A percentile compares a stretch with the other conserved stretches of the same genome.
These are phyloP conservation scores for Macquaria ambigua DNA, from an alignment of 2,113 vertebrate species.

Conservation along the genomic window DNA sequence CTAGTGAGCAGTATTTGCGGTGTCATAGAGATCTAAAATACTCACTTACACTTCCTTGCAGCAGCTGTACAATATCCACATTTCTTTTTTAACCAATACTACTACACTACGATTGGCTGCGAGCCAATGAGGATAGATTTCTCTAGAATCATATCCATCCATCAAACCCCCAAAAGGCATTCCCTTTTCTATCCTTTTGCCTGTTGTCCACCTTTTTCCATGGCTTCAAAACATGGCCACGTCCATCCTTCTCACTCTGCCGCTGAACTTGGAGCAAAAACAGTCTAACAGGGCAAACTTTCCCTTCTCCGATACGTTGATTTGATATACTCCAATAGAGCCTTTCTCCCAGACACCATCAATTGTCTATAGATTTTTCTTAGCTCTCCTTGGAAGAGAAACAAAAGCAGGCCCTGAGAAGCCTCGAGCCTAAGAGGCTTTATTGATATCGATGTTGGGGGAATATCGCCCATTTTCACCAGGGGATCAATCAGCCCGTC, in stretches of 20 bases:
- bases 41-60: background rate
- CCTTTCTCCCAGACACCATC: slow-evolving; percentile 87
- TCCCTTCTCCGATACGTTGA: slow-evolving; percentile 83
- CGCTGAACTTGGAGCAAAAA: slow-evolving; percentile 87
- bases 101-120: background rate
- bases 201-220: slow-evolving; percentile 41
- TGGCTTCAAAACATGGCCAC: slow-evolving; percentile 54
- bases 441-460: slow-evolving; percentile 88
- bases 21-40: background rate
- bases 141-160: slow-evolving; percentile 14
- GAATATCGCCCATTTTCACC: slow-evolving; percentile 87
- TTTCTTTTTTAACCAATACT: slow-evolving; percentile 17
- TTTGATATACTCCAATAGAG: slow-evolving; percentile 88
- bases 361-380: slow-evolving; percentile 89
- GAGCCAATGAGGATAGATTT: slow-evolving; percentile 32
- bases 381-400: slow-evolving; percentile 85
- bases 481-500: slow-evolving; percentile 85
- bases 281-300: slow-evolving; percentile 84
- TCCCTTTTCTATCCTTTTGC: slow-evolving; percentile 44
- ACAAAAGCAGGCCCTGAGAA: slow-evolving; percentile 85
- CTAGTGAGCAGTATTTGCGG: background rate
- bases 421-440: slow-evolving; percentile 84
- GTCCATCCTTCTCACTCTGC: slow-evolving; percentile 77
- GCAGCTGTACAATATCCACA: background rate
- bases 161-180: slow-evolving; percentile 50